Percentiles rank a stretch among this genome's conserved stretches.
Conservation (phyloP, 2,797 vertebrate species). For the Telmatherina bonti region DNA sequence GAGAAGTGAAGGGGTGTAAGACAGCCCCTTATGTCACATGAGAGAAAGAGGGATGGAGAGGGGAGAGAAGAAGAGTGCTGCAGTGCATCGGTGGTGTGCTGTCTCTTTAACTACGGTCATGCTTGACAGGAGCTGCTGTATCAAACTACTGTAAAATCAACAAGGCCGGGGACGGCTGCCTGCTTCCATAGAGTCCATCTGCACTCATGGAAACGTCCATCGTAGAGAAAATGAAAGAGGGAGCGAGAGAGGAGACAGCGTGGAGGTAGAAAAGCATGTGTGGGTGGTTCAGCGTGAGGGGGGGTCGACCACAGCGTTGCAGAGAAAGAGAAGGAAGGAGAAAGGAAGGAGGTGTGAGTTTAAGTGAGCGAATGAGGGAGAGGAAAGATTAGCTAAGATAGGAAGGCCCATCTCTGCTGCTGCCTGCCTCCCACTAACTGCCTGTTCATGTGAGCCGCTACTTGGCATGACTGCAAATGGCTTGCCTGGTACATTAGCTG, state of each 20-base stretch:
- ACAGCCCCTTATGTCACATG: slow-evolving; percentile 80
- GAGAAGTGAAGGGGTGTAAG: slow-evolving; percentile 78
- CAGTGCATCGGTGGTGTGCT: slow-evolving; percentile 71
- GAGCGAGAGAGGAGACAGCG: slow-evolving; percentile 26
- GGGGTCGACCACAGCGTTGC: slow-evolving; percentile 53
- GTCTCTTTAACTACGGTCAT: slow-evolving; percentile 77
- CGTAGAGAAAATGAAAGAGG: slow-evolving; percentile 30
- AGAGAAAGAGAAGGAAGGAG: slow-evolving; percentile 31
- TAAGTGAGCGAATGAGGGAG: slow-evolving; percentile 61
- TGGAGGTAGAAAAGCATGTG: slow-evolving; percentile 48
- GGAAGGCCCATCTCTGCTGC: slow-evolving; percentile 70
- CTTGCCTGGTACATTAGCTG: slow-evolving; percentile 64
- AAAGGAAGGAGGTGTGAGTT: slow-evolving; percentile 64
- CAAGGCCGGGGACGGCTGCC: slow-evolving; percentile 60
- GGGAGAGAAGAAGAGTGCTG: slow-evolving; percentile 65
- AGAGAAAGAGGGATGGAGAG: slow-evolving; percentile 55
- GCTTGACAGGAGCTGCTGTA: slow-evolving; percentile 72
- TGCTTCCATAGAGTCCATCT: slow-evolving; percentile 65
- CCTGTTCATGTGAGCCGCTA: slow-evolving; percentile 69
- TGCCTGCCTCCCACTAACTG: slow-evolving; percentile 76
- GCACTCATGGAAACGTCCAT: slow-evolving; percentile 44
- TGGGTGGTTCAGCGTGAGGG: slow-evolving; percentile 47
- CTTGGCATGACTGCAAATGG: slow-evolving; percentile 78
- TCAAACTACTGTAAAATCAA: slow-evolving; percentile 78
- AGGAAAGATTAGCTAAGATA: slow-evolving; percentile 60